Evolutionary conservation across 2,113 vertebrate species (phyloP), one percentile per base, ranked within the genome.

Genomic region (Cercocebus atys): DNA sequence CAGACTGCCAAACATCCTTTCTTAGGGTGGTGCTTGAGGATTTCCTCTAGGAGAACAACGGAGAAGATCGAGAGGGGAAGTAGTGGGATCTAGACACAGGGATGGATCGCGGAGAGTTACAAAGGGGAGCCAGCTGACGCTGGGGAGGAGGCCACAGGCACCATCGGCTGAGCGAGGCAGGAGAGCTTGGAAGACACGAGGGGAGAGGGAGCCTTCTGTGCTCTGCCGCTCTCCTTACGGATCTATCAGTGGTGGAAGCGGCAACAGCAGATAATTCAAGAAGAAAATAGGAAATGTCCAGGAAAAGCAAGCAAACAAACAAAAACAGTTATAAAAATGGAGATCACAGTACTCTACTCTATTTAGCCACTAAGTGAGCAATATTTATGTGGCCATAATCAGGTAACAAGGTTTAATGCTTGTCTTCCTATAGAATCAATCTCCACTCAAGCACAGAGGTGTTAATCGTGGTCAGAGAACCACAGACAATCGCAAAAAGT

Each of bases 171-270:
- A 18, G 8, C 52, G 22, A 3, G 6, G 57, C 6, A 22, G 59
- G 3, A 0, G 50, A 18, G 25, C 11, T 72, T 2, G 7, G 22
- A 30, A 43, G 47, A 32, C 17, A 3, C 35, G 2, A 0, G 3
- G 23, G 30, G 8, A 72, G 8, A 18, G 8, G 78, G 22, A 25
- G 1, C 1, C 1, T 25, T n/a, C 73, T 10, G 70, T 32, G 32
- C 27, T 3, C 0, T 1, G 14, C 7, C 5, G n/a, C 25, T 30
- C 13, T 8, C 25, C 61, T 6, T 43, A 45, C 18, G 11, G 22
- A 70, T 25, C 1, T 16, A 55, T 90, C 68, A n/a, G 45, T 2
- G 6, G 18, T 45, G 47, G 45, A 84, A 12, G 23, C 1, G 5
- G 9, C n/a, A 47, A 22, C 86, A 30, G 30, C 16, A 30, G 3